Conservation (phyloP, 2,888 invertebrate genomes). For the Eretmocerus hayati region DNA sequence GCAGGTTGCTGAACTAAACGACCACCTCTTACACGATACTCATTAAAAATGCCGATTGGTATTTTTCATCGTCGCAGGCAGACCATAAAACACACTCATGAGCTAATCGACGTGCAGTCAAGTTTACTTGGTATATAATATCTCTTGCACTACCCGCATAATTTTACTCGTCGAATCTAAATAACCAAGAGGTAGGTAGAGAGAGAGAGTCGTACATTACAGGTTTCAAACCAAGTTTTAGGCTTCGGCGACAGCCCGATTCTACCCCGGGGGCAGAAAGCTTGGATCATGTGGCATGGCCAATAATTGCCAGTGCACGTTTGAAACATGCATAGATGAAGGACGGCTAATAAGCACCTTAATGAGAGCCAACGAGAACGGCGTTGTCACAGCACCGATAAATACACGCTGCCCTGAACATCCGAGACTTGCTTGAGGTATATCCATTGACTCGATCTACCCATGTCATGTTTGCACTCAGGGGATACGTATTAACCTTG, state of each 20-base stretch:
- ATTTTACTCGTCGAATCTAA: constrained; percentile 6
- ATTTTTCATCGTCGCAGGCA: background rate
- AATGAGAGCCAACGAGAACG: constrained; percentile 32
- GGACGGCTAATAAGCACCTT: constrained; percentile 40
- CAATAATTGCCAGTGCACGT: constrained; percentile 37
- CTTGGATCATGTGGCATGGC: constrained; percentile 29
- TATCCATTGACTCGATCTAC: no score
- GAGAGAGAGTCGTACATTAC: no score
- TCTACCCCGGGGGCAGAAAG: background rate
- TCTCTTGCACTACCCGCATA: background rate
- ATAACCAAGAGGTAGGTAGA: constrained; percentile 13
- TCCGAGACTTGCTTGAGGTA: no score
- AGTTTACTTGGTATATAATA: no score
- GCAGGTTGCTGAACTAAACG: background rate
- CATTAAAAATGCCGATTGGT: background rate
- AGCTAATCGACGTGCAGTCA: constrained; percentile 10
- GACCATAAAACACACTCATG: constrained; percentile 10
- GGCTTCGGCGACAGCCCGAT: background rate
- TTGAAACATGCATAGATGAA: background rate
- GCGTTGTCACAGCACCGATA: constrained; percentile 24
- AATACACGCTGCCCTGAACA: constrained; percentile 28
- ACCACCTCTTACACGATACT: background rate
- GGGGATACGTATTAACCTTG: no score
- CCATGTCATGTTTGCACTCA: no score
- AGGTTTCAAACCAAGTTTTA: no score